phyloP scores from a whole-genome alignment of 2,113 vertebrate genomes.

The Prolemur simus region DNA sequence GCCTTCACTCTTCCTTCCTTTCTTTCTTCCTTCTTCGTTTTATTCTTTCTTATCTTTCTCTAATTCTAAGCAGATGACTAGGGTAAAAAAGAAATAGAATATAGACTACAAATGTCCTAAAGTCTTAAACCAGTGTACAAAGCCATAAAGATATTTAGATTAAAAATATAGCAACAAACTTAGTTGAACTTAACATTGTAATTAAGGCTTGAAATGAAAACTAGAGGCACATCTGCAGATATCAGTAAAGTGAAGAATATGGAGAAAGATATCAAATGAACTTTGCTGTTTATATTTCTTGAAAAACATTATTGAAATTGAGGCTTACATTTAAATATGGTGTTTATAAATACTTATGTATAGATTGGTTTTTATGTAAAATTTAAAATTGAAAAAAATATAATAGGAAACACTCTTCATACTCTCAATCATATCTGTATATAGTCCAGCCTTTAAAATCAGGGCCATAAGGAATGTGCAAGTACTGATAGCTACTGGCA shows the following conservation, averaged over 20 bases:
- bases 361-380: background rate
- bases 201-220: background rate
- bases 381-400: background rate
- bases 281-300: background rate
- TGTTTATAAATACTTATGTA: background rate
- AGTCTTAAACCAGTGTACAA: background rate
- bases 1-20: background rate
- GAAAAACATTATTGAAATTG: background rate
- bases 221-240: background rate
- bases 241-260: background rate
- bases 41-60: background rate
- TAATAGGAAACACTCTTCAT: too few relatives aligned
- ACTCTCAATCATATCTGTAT: background rate
- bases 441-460: background rate
- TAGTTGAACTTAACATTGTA: background rate
- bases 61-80: background rate
- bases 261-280: background rate
- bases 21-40: background rate
- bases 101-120: background rate
- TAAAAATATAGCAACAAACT: background rate
- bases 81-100: background rate
- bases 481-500: background rate
- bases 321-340: background rate
- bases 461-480: background rate
- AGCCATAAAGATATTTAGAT: background rate